Evolutionary conservation across 2,888 invertebrate genomes (phyloP), one percentile per base, ranked within the genome.

Genomic region (Mellilla xanthometata): DNA sequence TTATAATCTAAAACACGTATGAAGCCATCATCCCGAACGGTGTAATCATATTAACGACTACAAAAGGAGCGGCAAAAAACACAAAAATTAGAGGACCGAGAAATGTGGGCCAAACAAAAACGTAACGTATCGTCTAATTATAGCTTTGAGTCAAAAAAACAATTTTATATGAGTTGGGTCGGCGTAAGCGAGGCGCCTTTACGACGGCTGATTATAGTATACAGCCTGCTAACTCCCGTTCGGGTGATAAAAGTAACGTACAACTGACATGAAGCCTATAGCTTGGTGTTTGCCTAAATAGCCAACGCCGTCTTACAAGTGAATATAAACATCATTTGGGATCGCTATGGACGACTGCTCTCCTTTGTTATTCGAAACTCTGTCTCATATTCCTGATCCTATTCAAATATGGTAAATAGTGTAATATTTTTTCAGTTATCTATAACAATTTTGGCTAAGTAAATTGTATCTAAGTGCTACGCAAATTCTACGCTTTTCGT

Each of bases 41-140:
- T 87, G 86, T 89, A 89, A 89, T 89, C 89, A 88, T 88, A 88
- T 89, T 88, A 89, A 89, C 89, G 87, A 88, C 87, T 87, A 88
- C 88, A 88, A 88, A 89, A 88, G 87, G 78, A 80, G 76, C 80
- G 80, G 83, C 82, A 86, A 88, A 89, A 89, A 88, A 86, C 75
- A 75, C 69, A 83, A 81, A 89, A 89, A 88, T 88, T 88, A 88
- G 87, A 85, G 87, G 87, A 87, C 87, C 86, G 86, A 81, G 83
- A 88, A 86, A 88, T 88, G 88, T 89, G 88, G 87, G 85, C 85
- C 88, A 89, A 87, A 89, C 88, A 89, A 89, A 89, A 89, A 89
- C 84, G 82, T 84, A 85, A 87, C 86, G 81, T 81, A 89, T 86
- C 81, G 84, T 74, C 84, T 89, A 89, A 89, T 89, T 89, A 89